Evolutionary conservation across 2,113 vertebrate species (phyloP), one percentile per base, ranked within the genome.

Genomic region (Cyanistes caeruleus): DNA sequence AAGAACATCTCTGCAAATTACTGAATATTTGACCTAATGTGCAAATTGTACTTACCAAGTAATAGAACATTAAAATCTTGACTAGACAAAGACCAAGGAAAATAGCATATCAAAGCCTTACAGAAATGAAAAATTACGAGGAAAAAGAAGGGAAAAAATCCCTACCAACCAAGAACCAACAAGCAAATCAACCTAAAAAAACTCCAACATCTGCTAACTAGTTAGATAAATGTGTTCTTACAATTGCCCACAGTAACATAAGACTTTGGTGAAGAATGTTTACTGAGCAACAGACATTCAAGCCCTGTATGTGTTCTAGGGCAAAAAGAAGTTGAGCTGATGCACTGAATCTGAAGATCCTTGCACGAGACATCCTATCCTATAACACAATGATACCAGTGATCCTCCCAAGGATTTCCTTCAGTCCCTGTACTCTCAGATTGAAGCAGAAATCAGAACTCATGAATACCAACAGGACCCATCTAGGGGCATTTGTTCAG

Each of bases 81-180:
- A 4, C 43, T 68, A 73, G 53, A 77, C 9, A n/a, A 56, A 62
- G 21, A 55, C 22, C 4, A 13, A 55, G 24, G n/a, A 52, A 77
- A 89, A 51, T 25, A 44, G 12, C 1, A 0, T 84, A 44, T 55
- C 23, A 72, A 44, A 60, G 13, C 13, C 13, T 60, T 44, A 51
- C 2, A 75, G 51, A 28, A 77, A 17, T 30, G 16, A 85, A 52
- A 30, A 44, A 35, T 44, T 55, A 33, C 10, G 56, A 15, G 23
- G 23, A 48, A 33, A 67, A 35, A n/a, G 1, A 18, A 27, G 1
- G 10, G 15, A 20, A 33, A 52, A 15, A 6, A 46, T 0, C 2
- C 11, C 31, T 23, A 27, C 8, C 39, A 59, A 39, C 0, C 9
- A 52, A n/a, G 9, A 58, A 8, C 18, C 17, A 46, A 20, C 3